A percentile compares a stretch with the other conserved stretches of the same genome.
Evolutionary conservation across 2,888 invertebrate species (phyloP).

Genomic region (Antheraea yamamai): DNA sequence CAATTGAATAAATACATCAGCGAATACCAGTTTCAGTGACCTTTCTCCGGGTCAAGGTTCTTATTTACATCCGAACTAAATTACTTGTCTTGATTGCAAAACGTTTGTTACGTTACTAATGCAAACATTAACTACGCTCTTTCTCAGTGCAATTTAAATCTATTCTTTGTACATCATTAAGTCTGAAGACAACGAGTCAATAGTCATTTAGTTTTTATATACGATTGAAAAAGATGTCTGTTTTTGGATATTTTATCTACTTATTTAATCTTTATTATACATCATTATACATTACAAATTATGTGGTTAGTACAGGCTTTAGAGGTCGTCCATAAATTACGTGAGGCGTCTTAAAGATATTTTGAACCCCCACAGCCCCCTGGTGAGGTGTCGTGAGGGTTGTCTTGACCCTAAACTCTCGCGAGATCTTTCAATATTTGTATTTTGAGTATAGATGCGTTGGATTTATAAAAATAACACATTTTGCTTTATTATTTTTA

Average conservation of each 20-base stretch:
- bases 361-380: too few relatives aligned
- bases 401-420: too few relatives aligned
- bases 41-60: constrained; percentile 9
- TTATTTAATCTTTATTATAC: too few relatives aligned
- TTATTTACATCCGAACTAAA: constrained; percentile 7
- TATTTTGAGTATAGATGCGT: too few relatives aligned
- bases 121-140: constrained; percentile 14
- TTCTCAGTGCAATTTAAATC: constrained; percentile 11
- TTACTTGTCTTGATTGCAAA: constrained; percentile 7
- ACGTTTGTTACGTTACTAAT: constrained; percentile 13
- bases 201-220: not conserved
- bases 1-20: not conserved
- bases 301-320: too few relatives aligned
- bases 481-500: too few relatives aligned
- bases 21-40: not conserved
- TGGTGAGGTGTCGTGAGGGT: too few relatives aligned
- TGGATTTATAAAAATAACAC: too few relatives aligned
- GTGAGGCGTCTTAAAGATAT: too few relatives aligned
- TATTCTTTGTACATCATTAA: constrained; percentile 12
- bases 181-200: not conserved
- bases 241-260: not conserved
- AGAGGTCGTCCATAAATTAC: too few relatives aligned
- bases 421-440: too few relatives aligned
- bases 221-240: not conserved
- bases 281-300: too few relatives aligned